Base-by-base conservation (phyloP, 2,888 invertebrate genomes). In the Lordiphosa andalusiaca region DNA sequence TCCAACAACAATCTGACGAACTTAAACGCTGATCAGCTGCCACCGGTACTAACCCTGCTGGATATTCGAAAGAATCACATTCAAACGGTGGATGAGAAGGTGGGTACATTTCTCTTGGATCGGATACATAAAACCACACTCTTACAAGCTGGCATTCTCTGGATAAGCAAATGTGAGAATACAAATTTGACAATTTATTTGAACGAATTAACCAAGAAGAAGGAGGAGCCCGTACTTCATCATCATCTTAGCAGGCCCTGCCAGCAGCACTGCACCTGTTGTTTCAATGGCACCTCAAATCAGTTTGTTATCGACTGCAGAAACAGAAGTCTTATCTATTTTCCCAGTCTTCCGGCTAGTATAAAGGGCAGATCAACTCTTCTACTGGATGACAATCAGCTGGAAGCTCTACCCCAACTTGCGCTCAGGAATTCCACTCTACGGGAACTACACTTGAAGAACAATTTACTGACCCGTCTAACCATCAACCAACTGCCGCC, bases 261-360 rank as follows among this genome's bases (percentile, higher is more conserved):
- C 13, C 42, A 25, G 6, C 9, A 13, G 0, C 9, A 1, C 4
- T 42, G 42, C 16, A 30, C 30, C 2, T 30, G 42, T 4, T 42
- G 42, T 13, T 21, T 42, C 2, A 30, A 25, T 42, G 30, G 4
- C 4, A 44, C 5, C 7, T 10, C 13, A 6, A 39, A 39, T 9
- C 42, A 30, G 9, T 42, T 42, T 42, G 13, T 42, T 4, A 13
- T 42, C 13, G 13, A 42, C 13, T 42, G 42, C 42, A 30, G 25
- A 7, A 13, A 4, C 3, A 42, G 6, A 30, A 30, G 9, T 9
- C 10, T 42, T 4, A 4, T 3, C 4, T 5, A 5, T 10, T 39
- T 39, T 19, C 39, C 42, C 2, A 10, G 2, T 1, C 1, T 44
- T 16, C 42, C 13, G 9, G 2, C 30, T 12, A 1, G 6, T 7